Evolutionary conservation across 1,140 invertebrate species (phyloP), one percentile per base, ranked within the genome.

Genomic region (Temnothorax nylanderi): DNA sequence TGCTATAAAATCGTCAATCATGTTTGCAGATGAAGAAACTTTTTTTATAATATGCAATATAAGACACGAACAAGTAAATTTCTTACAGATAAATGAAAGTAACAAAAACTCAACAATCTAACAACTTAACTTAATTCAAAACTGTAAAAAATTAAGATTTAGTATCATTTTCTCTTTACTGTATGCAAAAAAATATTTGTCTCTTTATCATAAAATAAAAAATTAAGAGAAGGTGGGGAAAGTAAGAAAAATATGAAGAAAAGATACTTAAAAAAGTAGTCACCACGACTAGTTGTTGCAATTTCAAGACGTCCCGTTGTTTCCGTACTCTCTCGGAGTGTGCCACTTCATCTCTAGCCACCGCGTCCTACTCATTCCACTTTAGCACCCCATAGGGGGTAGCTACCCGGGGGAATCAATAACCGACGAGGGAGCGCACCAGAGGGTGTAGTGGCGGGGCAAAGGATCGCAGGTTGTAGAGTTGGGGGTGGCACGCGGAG

Each of bases 321-420:
- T 84, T 84, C 69, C 69, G 41, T 74, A 74, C n/a, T 44, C 54
- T 47, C 41, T 18, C 34, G 74, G 74, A 85, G 54, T 56, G 67
- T 32, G 69, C 80, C 78, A 71, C 78, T 84, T 74, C 80, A 74
- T 84, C 80, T 84, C 69, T 84, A 84, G 67, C 41, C 69, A 84
- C 69, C 32, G 64, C 64, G 80, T 74, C 41, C 60, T 67, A 51
- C 67, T 90, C 84, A 88, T 90, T 77, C 88, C 86, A 89, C 88
- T 88, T 88, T 88, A 89, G 76, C 77, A 90, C 56, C 85, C 85
- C 76, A 81, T 89, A 26, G 81, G 92, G 92, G 90, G 88, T 93
- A 91, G 93, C 93, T 94, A 94, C 94, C 94, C 93, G 86, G 93
- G 94, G 94, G 94, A 95, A 95, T 95, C 94, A 94, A 95, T 95